Evolutionary conservation across 2,113 vertebrate species (phyloP).

Genomic region (Actinemys pallida): DNA sequence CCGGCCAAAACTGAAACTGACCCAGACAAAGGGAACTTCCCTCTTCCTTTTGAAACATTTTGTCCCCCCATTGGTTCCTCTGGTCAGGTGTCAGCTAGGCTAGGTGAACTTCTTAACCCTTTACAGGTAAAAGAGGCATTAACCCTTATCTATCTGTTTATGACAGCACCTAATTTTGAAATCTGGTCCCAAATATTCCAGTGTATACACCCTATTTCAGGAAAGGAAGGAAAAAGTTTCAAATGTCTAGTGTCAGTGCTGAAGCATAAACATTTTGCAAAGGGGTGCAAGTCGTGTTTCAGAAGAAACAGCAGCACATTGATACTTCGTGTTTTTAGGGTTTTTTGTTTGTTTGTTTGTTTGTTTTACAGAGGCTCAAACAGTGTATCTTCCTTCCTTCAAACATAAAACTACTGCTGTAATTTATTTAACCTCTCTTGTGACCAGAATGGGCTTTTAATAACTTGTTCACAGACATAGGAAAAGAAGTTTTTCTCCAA

Average conservation of each 20-base stretch:
- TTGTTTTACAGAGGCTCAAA: background rate
- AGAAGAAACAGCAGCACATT: background rate
- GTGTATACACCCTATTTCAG: background rate
- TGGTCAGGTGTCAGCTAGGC: too few relatives aligned
- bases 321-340: background rate
- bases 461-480: background rate
- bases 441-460: background rate
- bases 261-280: background rate
- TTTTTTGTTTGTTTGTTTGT: background rate
- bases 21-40: too few relatives aligned
- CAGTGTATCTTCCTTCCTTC: background rate
- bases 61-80: too few relatives aligned
- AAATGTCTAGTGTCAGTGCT: background rate
- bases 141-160: too few relatives aligned
- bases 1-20: too few relatives aligned
- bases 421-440: background rate
- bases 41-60: too few relatives aligned
- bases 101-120: too few relatives aligned
- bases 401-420: background rate
- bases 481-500: background rate
- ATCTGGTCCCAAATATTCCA: background rate
- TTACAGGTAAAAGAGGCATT: too few relatives aligned
- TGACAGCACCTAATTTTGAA: background rate
- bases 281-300: background rate
- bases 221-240: background rate